A percentile compares a stretch with the other conserved stretches of the same genome.
phyloP scores from a whole-genome alignment of 2,797 vertebrate genomes.

The Onychomys torridus region DNA sequence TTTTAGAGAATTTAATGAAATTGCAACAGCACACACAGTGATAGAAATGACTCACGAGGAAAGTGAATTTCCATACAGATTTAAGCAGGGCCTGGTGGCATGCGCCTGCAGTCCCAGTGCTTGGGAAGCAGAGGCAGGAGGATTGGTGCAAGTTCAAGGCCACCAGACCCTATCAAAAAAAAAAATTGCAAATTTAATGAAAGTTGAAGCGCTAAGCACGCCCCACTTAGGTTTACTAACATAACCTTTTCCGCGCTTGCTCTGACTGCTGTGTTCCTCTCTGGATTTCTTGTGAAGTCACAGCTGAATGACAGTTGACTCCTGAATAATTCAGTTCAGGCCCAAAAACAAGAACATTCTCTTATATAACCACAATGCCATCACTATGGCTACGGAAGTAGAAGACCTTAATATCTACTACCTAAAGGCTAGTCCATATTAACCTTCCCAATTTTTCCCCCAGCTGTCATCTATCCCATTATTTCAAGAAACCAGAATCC shows the following conservation, averaged over 20 bases:
- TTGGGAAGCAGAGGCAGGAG: background rate
- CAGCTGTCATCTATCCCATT: background rate
- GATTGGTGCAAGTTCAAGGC: background rate
- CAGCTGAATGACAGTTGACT: constrained; percentile 23
- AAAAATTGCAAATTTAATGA: background rate
- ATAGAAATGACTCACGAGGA: constrained; percentile 37
- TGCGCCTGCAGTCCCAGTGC: background rate
- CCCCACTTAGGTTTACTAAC: background rate
- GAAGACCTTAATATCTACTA: background rate
- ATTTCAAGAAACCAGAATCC: background rate
- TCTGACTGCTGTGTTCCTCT: background rate
- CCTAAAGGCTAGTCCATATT: background rate
- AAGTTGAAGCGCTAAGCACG: background rate
- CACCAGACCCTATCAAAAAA: background rate
- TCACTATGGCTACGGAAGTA: background rate
- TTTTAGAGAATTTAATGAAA: constrained; percentile 53
- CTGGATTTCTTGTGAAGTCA: constrained; percentile 11
- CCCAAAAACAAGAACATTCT: constrained; percentile 45
- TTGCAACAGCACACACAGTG: background rate
- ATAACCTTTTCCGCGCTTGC: background rate
- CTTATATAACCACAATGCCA: background rate
- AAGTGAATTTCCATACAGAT: constrained; percentile 22
- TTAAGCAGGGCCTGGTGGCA: background rate
- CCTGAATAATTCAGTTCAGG: background rate
- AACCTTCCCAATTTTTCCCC: background rate